Conservation (phyloP, 2,797 vertebrate species). For the Eospalax fontanierii region DNA sequence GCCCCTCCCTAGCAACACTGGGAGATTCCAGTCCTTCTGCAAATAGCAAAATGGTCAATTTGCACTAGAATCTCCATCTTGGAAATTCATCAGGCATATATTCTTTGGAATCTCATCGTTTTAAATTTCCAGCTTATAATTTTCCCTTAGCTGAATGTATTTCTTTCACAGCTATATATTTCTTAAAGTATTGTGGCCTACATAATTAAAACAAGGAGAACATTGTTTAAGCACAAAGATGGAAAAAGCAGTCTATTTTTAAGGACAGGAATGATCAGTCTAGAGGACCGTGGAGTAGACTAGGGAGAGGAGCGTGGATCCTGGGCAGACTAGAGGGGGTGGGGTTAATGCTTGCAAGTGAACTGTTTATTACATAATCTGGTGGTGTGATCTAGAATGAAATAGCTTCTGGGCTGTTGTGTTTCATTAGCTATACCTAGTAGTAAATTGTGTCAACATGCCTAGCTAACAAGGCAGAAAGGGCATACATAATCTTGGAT, state of each 20-base stretch:
- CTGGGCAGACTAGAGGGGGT: background rate
- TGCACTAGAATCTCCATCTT: constrained; percentile 15
- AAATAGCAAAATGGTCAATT: background rate
- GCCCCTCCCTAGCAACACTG: background rate
- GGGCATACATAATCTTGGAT: background rate
- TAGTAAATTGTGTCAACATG: background rate
- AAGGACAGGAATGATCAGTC: background rate
- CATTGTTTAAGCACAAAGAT: background rate
- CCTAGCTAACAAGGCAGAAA: background rate
- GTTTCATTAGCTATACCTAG: background rate
- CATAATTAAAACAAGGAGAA: background rate
- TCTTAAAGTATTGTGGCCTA: background rate
- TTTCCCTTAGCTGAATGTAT: constrained; percentile 16
- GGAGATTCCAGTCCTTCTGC: background rate
- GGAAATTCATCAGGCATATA: background rate
- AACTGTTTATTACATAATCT: background rate
- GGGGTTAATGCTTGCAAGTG: background rate
- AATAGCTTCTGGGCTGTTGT: background rate
- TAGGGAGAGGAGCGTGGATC: background rate
- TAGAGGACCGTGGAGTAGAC: background rate
- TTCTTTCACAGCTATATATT: background rate
- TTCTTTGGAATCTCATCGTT: constrained; percentile 27
- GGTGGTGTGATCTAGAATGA: background rate
- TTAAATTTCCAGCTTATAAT: constrained; percentile 14
- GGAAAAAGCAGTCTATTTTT: background rate